phyloP scores from a whole-genome alignment of 2,888 invertebrate genomes.

The Carabus problematicus region DNA sequence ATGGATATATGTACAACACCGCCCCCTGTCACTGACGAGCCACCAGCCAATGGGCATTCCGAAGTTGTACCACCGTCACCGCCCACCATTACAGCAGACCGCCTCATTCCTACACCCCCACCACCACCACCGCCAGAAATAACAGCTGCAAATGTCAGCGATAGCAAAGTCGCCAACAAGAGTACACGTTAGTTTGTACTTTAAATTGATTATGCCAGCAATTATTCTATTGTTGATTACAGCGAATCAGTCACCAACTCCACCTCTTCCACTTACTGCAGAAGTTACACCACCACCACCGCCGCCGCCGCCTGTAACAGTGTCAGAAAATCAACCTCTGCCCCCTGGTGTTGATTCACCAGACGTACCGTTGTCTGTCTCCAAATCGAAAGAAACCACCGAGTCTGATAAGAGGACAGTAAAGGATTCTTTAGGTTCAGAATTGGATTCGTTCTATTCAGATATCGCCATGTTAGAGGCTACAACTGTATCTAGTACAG shows the following conservation, averaged over 20 bases:
- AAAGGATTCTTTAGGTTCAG: conserved; percentile 54
- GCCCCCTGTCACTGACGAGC: conserved; percentile 59
- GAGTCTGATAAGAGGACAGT: conserved; percentile 46
- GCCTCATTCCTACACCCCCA: conserved; percentile 46
- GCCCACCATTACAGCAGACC: conserved; percentile 45
- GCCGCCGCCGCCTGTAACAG: conserved; percentile 45
- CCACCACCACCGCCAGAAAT: conserved; percentile 48
- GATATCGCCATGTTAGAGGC: conserved; percentile 66
- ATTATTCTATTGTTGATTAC: conserved; percentile 30
- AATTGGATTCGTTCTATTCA: conserved; percentile 67
- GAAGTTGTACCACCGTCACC: conserved; percentile 47
- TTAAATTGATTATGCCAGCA: conserved; percentile 7
- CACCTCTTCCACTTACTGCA: conserved; percentile 42
- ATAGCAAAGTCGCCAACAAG: too few species aligned
- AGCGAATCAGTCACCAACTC: not conserved
- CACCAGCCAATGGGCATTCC: conserved; percentile 44
- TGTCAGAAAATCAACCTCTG: conserved; percentile 57
- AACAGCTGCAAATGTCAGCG: conserved; percentile 5
- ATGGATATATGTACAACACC: conserved; percentile 69
- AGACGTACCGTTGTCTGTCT: conserved; percentile 55
- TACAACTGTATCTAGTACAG: conserved; percentile 45
- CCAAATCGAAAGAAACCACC: conserved; percentile 52
- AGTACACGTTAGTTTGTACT: too few species aligned
- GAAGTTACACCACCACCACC: conserved; percentile 43
- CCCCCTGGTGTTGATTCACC: conserved; percentile 64